Conservation (phyloP, 2,113 vertebrate genomes). For the Tupaia tana region DNA sequence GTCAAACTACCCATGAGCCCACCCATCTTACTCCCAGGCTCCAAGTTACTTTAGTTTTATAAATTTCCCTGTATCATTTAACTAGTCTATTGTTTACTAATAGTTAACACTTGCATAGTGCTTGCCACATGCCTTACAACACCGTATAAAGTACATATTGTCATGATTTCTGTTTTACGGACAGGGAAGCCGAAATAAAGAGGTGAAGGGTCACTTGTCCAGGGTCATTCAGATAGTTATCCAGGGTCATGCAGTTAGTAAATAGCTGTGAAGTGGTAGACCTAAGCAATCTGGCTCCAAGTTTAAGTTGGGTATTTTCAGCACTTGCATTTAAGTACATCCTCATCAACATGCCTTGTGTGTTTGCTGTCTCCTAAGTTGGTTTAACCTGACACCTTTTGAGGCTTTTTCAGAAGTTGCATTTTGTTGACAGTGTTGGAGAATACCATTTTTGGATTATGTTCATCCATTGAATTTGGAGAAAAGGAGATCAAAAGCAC, state of each 20-base stretch:
- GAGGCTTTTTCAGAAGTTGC: not conserved
- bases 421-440: slow-evolving; percentile 30
- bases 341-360: not conserved
- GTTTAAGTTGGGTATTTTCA: not conserved
- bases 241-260: not conserved
- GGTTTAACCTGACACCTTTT: not conserved
- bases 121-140: not conserved
- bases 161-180: slow-evolving; percentile 13
- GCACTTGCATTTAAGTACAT: not conserved
- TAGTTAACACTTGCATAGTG: not conserved
- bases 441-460: not conserved
- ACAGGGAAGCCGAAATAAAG: not conserved
- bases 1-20: not conserved
- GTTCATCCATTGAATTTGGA: not conserved
- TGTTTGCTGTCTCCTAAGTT: slow-evolving; percentile 11
- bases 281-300: not conserved
- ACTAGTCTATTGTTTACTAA: not conserved
- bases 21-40: not conserved
- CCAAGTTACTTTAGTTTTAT: not conserved
- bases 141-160: not conserved
- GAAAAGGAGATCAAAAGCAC: not conserved
- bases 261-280: not conserved
- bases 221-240: not conserved
- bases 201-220: not conserved
- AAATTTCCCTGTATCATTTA: slow-evolving; percentile 5